These are phyloP conservation scores for Drosophila sechellia DNA, from an alignment of 1,140 invertebrate genomes.

Conservation along the genomic window DNA sequence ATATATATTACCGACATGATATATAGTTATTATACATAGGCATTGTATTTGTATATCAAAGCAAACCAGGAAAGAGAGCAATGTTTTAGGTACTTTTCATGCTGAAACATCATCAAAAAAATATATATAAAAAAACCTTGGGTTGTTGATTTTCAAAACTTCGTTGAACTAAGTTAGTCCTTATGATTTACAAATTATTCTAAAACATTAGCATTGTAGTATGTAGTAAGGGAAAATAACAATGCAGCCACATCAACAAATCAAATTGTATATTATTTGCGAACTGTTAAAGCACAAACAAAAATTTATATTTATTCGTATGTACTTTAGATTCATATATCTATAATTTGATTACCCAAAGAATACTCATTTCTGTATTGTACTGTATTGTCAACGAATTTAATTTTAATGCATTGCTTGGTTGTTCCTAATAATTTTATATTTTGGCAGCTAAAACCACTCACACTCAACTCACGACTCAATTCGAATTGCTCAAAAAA, in stretches of 20 bases:
- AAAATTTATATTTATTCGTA: constrained; percentile 30
- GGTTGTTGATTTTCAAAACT: constrained; percentile 40
- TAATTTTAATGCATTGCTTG: constrained; percentile 61
- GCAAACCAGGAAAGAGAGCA: constrained; percentile 53
- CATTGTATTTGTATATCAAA: constrained; percentile 80
- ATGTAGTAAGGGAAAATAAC: constrained; percentile 34
- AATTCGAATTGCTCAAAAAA: constrained; percentile 74
- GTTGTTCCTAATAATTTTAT: constrained; percentile 62
- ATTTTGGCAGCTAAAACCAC: constrained; percentile 56
- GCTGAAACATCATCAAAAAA: constrained; percentile 40
- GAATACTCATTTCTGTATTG: constrained; percentile 74
- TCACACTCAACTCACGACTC: constrained; percentile 37
- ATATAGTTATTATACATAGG: constrained; percentile 71
- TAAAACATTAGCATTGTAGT: constrained; percentile 65
- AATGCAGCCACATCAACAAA: constrained; percentile 32
- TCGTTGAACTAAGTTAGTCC: constrained; percentile 50
- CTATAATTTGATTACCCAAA: constrained; percentile 61
- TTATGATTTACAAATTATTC: constrained; percentile 46
- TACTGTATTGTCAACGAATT: constrained; percentile 66
- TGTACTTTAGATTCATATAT: constrained; percentile 33
- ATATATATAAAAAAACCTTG: constrained; percentile 25
- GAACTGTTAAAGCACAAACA: constrained; percentile 20
- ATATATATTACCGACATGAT: constrained; percentile 35
- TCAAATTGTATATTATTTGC: constrained; percentile 56
- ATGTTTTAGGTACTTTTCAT: constrained; percentile 68